Evolutionary conservation across 2,113 vertebrate genomes (phyloP).

Genomic region (Sterrhoptilus dennistouni): DNA sequence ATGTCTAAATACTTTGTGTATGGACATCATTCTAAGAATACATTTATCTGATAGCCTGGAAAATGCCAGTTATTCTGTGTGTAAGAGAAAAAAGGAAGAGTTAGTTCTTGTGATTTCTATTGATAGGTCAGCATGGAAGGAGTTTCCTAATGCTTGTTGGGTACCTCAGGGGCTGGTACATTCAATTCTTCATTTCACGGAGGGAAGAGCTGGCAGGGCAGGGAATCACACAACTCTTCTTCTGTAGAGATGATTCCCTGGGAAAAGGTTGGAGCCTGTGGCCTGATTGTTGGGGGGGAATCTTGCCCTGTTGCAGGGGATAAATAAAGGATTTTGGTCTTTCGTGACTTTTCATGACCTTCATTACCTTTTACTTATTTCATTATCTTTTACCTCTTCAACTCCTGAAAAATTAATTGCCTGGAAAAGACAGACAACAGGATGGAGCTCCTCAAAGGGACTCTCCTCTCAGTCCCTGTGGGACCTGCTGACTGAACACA

Average conservation of each 20-base stretch:
- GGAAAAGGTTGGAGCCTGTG: background rate
- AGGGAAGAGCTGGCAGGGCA: background rate
- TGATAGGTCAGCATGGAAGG: background rate
- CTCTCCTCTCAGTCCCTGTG: background rate
- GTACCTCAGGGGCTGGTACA: rapidly evolving
- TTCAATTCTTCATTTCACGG: background rate
- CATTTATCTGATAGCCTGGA: background rate
- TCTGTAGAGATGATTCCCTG: background rate
- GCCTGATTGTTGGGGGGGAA: rapidly evolving
- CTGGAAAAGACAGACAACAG: background rate
- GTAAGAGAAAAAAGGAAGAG: background rate
- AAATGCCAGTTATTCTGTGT: background rate
- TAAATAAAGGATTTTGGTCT: background rate
- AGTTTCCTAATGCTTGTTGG: background rate
- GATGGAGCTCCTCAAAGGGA: background rate
- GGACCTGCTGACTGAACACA: background rate
- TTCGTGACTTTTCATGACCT: background rate
- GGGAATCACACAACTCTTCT: background rate
- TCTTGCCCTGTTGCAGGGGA: background rate
- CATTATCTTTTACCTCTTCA: background rate
- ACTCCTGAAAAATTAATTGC: background rate
- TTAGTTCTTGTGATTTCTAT: background rate
- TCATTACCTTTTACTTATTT: background rate
- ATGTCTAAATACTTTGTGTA: background rate
- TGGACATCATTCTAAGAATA: background rate